Conservation (phyloP, 2,888 invertebrate genomes). For the Didymodactylos carnosus region DNA sequence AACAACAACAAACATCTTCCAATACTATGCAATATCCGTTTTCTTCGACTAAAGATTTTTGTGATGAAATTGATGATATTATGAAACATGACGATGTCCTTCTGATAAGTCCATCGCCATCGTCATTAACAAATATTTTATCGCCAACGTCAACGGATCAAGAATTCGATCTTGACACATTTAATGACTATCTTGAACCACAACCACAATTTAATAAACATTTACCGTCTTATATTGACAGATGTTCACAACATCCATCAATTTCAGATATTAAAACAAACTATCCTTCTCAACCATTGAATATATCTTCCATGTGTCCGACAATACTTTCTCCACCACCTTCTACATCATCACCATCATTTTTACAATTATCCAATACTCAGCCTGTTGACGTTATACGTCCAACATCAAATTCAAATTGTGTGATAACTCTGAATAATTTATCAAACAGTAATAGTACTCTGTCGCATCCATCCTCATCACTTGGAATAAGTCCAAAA, state of each 20-base stretch:
- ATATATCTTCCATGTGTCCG: neutral
- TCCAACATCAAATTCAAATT: neutral
- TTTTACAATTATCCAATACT: neutral
- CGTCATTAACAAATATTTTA: neutral
- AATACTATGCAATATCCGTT: too few relatives aligned
- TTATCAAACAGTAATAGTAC: neutral
- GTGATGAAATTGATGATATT: neutral
- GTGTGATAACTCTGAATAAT: neutral
- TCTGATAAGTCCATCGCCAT: neutral
- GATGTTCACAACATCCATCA: too few relatives aligned
- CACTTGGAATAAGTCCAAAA: neutral
- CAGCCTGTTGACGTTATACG: neutral
- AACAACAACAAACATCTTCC: too few relatives aligned
- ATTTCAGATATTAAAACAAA: neutral
- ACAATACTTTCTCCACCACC: neutral
- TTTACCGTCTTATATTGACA: too few relatives aligned
- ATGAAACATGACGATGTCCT: neutral
- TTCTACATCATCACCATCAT: neutral
- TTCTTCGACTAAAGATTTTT: neutral
- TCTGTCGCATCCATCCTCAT: neutral
- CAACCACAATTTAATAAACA: too few relatives aligned
- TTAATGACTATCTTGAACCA: neutral
- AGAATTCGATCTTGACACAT: neutral
- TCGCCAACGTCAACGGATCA: too few relatives aligned
- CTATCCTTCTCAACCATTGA: neutral